Evolutionary conservation across 2,888 invertebrate species (phyloP).

Genomic region (Timema cristinae): DNA sequence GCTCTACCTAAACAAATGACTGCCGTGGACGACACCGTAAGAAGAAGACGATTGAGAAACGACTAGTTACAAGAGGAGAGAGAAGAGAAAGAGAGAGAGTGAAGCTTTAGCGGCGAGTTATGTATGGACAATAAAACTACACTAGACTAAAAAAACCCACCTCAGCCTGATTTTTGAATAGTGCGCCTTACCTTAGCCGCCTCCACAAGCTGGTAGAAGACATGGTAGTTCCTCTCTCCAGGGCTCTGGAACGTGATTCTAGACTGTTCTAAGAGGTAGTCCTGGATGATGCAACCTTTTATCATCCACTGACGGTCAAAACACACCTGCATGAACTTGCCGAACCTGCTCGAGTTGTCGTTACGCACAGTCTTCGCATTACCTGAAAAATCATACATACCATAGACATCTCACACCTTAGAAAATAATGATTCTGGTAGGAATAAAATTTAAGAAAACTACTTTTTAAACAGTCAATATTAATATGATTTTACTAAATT

Average conservation of each 20-base stretch:
- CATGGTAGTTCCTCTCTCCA: conserved; percentile 86
- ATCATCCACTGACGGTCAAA: conserved; percentile 86
- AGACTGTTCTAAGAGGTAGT: conserved; percentile 85
- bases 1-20: too few species aligned
- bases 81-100: too few species aligned
- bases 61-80: too few species aligned
- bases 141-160: background rate
- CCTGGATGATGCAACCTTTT: conserved; percentile 86
- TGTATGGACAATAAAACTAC: conserved; percentile 20
- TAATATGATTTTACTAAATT: too few species aligned
- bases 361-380: conserved; percentile 92
- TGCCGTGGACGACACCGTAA: too few species aligned
- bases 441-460: too few species aligned
- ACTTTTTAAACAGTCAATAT: too few species aligned
- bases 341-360: conserved; percentile 89
- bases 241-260: conserved; percentile 85
- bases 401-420: too few species aligned
- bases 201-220: conserved; percentile 86
- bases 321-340: conserved; percentile 94
- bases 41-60: too few species aligned
- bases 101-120: too few species aligned
- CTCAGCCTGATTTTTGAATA: too few species aligned
- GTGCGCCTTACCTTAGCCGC: conserved; percentile 62
- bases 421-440: too few species aligned
- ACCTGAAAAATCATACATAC: conserved; percentile 51